Evolutionary conservation across 2,113 vertebrate genomes (phyloP).

Genomic region (Galeopterus variegatus): DNA sequence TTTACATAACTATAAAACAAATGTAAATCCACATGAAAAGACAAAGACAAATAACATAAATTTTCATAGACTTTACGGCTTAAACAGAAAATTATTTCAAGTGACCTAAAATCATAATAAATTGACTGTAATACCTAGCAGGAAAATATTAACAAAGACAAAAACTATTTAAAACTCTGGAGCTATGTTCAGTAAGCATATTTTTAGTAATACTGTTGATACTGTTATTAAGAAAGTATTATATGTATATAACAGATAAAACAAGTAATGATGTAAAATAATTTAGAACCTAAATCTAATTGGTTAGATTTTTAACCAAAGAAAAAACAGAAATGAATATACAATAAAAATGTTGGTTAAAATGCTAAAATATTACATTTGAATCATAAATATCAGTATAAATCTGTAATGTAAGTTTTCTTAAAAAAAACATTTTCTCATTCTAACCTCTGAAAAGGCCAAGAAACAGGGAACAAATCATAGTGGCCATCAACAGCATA

Average conservation of each 20-base stretch:
- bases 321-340: background rate
- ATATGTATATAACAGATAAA: background rate
- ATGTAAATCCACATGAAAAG: conserved; percentile 30
- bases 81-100: conserved; percentile 6
- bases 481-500: background rate
- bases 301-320: background rate
- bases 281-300: background rate
- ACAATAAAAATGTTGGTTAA: background rate
- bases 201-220: background rate
- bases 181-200: background rate
- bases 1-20: background rate
- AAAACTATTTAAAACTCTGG: background rate
- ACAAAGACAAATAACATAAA: conserved; percentile 21
- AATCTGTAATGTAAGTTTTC: background rate
- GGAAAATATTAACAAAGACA: background rate
- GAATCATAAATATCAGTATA: background rate
- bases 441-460: background rate
- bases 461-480: background rate
- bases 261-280: background rate
- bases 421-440: background rate
- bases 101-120: background rate
- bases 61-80: background rate
- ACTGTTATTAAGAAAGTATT: background rate
- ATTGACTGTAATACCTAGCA: background rate
- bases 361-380: background rate